Base-by-base conservation (phyloP, 1,140 invertebrate genomes). In the Streblospio benedicti region DNA sequence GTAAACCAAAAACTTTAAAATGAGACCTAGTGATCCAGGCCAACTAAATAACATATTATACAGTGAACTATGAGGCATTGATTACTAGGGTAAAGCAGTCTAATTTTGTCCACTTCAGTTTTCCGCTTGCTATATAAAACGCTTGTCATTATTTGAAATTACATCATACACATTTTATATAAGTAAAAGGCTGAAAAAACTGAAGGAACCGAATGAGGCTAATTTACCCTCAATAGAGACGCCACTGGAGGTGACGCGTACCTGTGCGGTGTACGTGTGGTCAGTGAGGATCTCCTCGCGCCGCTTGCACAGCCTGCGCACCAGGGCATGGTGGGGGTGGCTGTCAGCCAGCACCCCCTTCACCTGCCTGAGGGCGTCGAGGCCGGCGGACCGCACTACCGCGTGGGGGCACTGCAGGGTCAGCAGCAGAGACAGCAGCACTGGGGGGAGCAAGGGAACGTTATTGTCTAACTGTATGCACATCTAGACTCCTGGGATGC, bases 261-360 rank as follows among this genome's bases (percentile, higher is more conserved):
- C 69, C 64, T 66, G 62, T 32, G 35, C 18, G 23, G 67, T 55
- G 43, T 61, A 68, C 4, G 43, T 38, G 16, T 32, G 57, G 51
- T 71, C 69, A 27, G 64, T 35, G 30, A 56, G 20, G 25, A 71
- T 65, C 49, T 71, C 69, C 43, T 59, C 60, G 49, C 53, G 25
- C 64, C 63, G 65, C 14, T 60, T 35, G 0, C 60, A 35, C 3
- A 69, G 33, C 47, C 63, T 64, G 18, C 58, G 62, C 6, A 67
- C 18, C 2, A 69, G 30, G 4, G 53, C 41, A 4, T 9, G 9
- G 25, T 64, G 60, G 0, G 43, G 6, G 1, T 45, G 49, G 2
- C 55, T 27, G 9, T 18, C 18, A 16, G 49, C 45, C 23, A 55
- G 35, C 1, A 27, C 20, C 9, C 28, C 41, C 4, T 35, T 20